Conservation (phyloP, 2,113 vertebrate genomes). For the Megaceryle maxima region DNA sequence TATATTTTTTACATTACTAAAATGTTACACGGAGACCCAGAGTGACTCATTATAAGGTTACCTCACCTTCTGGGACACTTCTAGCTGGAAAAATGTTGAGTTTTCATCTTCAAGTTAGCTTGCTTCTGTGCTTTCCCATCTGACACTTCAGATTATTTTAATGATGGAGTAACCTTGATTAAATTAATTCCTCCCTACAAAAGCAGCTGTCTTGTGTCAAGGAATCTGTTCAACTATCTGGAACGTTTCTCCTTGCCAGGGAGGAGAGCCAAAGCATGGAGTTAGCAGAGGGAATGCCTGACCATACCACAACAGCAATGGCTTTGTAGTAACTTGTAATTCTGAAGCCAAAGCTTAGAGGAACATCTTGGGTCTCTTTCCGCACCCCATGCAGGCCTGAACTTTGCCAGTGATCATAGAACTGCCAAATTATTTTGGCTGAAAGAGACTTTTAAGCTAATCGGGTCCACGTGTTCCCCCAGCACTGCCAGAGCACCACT, state of each 20-base stretch:
- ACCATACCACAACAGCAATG: neutral
- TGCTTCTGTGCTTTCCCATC: neutral
- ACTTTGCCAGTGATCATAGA: neutral
- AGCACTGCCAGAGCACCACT: too few species aligned
- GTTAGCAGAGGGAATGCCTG: neutral
- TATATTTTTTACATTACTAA: neutral
- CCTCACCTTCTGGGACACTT: neutral
- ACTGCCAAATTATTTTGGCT: too few species aligned
- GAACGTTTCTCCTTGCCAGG: neutral
- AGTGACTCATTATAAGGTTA: neutral
- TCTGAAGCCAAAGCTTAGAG: neutral
- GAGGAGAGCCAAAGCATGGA: neutral
- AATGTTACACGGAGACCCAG: neutral
- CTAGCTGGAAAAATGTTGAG: neutral
- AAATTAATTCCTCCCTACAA: constrained; percentile 45
- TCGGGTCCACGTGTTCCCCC: too few species aligned
- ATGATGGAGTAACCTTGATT: constrained; percentile 18
- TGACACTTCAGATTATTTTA: constrained; percentile 38
- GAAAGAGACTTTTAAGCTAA: too few species aligned
- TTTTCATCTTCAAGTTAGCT: neutral
- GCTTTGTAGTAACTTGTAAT: neutral
- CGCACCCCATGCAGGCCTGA: neutral
- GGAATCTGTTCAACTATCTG: constrained; percentile 44
- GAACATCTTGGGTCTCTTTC: accelerated
- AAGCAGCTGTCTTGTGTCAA: constrained; percentile 37